Evolutionary conservation across 2,113 vertebrate species (phyloP).

Genomic region (Indri indri): DNA sequence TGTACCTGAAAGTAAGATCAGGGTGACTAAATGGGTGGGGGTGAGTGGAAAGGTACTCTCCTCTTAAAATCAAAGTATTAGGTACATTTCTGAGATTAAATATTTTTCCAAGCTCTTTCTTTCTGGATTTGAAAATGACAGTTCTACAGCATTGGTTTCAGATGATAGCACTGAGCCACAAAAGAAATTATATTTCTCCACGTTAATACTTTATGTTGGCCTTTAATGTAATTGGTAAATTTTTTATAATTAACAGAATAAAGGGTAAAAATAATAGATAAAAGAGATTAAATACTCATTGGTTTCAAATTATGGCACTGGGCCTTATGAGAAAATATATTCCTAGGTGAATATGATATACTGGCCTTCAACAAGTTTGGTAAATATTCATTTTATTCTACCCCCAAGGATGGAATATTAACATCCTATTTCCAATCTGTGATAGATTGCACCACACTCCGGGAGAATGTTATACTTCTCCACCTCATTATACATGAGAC

Average conservation of each 20-base stretch:
- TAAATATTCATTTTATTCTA: neutral
- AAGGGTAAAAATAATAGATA: neutral
- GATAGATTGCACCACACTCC: neutral
- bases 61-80: neutral
- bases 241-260: neutral
- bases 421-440: neutral
- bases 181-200: neutral
- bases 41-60: neutral
- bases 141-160: neutral
- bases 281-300: neutral
- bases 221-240: neutral
- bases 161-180: neutral
- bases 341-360: neutral
- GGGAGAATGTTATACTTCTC: neutral
- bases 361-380: neutral
- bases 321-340: neutral
- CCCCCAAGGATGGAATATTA: neutral
- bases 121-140: neutral
- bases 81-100: neutral
- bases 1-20: neutral
- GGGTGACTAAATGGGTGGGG: neutral
- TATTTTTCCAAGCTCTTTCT: neutral
- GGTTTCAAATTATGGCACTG: neutral
- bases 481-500: neutral
- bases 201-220: neutral